Conservation (phyloP, 2,888 invertebrate species). For the Lucinisca nassula region DNA sequence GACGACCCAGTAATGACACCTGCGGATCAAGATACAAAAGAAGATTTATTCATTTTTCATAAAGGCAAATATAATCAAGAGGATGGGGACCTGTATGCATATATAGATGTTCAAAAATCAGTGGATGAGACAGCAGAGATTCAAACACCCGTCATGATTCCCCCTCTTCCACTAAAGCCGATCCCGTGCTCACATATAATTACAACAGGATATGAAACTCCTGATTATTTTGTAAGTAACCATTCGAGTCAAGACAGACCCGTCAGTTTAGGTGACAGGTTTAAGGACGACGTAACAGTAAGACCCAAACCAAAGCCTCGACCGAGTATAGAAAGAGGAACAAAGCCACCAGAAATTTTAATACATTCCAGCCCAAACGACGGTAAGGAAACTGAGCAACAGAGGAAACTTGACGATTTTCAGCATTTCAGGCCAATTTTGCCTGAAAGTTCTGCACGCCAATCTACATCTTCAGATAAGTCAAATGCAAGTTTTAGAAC, state of each 20-base stretch:
- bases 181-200: neutral
- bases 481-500: neutral
- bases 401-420: neutral
- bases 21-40: neutral
- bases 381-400: neutral
- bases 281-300: too few species aligned
- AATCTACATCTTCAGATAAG: neutral
- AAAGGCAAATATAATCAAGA: slow-evolving; percentile 1
- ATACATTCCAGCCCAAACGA: neutral
- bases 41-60: neutral
- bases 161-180: neutral
- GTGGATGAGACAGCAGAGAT: neutral
- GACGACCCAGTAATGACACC: neutral
- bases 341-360: neutral
- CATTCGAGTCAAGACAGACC: too few species aligned
- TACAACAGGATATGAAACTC: neutral
- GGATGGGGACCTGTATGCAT: neutral
- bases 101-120: neutral
- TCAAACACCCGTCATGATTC: neutral
- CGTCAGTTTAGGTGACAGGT: too few species aligned
- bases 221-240: neutral
- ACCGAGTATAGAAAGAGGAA: neutral
- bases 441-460: neutral
- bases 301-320: neutral
- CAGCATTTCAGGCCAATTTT: neutral